Evolutionary conservation across 2,888 invertebrate species (phyloP).

Genomic region (Craniophora ligustri): DNA sequence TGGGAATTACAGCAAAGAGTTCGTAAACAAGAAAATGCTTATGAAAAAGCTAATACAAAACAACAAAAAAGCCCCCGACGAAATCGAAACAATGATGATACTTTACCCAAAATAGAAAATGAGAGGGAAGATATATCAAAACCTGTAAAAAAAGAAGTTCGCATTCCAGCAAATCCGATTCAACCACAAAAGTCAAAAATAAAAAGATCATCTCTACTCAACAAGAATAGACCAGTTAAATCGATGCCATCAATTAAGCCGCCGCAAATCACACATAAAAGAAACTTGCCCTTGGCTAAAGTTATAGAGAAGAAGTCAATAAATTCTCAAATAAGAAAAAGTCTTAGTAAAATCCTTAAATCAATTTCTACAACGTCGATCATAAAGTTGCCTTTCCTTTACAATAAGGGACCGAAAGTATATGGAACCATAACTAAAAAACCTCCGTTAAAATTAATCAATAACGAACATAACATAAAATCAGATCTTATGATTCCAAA

Average conservation of each 20-base stretch:
- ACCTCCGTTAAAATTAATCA: neutral
- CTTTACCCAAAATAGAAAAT: neutral
- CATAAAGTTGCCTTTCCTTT: neutral
- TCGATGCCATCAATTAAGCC: neutral
- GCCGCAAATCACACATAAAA: neutral
- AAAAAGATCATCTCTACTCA: neutral
- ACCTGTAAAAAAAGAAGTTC: constrained; percentile 1
- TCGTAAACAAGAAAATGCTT: constrained; percentile 1
- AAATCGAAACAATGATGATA: neutral
- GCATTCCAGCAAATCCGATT: neutral
- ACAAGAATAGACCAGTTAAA: neutral
- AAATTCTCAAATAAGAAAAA: neutral
- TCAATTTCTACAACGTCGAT: constrained; percentile 3
- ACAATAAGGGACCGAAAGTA: neutral
- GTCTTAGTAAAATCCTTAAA: neutral
- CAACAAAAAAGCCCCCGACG: neutral
- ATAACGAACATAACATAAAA: constrained; percentile 4
- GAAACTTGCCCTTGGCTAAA: neutral
- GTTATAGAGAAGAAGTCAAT: neutral
- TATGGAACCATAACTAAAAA: neutral
- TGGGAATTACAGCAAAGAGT: constrained; percentile 9
- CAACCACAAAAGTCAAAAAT: neutral
- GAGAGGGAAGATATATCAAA: neutral
- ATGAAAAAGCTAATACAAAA: neutral
- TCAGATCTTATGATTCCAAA: neutral